Evolutionary conservation across 2,113 vertebrate genomes (phyloP).

Genomic region (Rhinogobius similis): DNA sequence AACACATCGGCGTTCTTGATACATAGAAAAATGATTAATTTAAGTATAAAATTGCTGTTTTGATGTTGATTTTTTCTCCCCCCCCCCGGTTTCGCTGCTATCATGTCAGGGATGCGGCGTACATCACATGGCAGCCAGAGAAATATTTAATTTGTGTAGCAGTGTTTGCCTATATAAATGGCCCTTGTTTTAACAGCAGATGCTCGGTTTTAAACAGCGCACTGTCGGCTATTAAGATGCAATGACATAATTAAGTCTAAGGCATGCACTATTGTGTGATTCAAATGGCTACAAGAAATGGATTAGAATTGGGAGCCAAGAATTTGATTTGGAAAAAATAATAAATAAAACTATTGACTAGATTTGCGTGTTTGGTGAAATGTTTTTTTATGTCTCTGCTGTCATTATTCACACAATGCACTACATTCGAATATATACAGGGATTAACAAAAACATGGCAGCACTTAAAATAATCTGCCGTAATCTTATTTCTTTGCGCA

Average conservation of each 20-base stretch:
- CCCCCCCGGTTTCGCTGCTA: slow-evolving; percentile 55
- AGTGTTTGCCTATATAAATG: slow-evolving; percentile 31
- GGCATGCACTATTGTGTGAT: slow-evolving; percentile 26
- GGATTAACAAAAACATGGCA: slow-evolving; percentile 11
- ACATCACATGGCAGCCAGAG: slow-evolving; percentile 42
- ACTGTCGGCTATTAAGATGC: slow-evolving; percentile 35
- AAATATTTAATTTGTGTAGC: slow-evolving; percentile 50
- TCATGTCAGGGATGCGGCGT: slow-evolving; percentile 55
- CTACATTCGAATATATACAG: neutral
- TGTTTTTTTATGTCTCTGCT: slow-evolving; percentile 1
- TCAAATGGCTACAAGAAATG: slow-evolving; percentile 30
- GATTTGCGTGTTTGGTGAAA: slow-evolving; percentile 13
- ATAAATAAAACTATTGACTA: slow-evolving; percentile 21
- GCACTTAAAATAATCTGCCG: slow-evolving; percentile 6
- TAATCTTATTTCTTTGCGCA: slow-evolving; percentile 6
- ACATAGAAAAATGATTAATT: slow-evolving; percentile 78
- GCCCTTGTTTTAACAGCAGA: slow-evolving; percentile 31
- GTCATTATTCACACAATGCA: neutral
- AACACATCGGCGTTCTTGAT: slow-evolving; percentile 74
- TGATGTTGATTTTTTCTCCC: slow-evolving; percentile 70
- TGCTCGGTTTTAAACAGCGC: slow-evolving; percentile 21
- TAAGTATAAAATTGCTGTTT: slow-evolving; percentile 80
- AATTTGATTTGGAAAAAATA: slow-evolving; percentile 21
- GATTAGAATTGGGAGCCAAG: slow-evolving; percentile 9
- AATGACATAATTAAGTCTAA: slow-evolving; percentile 36